Percentiles rank a stretch among this genome's conserved stretches.
These are phyloP conservation scores for Aurelia aurita DNA, from an alignment of 30 jellyfish, hydroid and myxozoan species.

Conservation along the genomic window DNA sequence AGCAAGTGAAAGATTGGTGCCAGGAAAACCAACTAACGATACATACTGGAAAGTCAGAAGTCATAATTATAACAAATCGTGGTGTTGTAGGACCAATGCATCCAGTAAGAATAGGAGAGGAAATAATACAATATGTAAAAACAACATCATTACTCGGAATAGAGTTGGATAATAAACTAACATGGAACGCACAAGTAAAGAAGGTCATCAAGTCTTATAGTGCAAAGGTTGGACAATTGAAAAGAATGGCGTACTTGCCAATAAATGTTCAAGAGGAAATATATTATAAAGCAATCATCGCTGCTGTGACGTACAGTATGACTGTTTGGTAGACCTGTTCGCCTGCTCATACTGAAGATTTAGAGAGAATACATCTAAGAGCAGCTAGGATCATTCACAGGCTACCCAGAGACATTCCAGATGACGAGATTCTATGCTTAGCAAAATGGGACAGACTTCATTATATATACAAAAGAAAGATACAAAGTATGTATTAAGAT, in stretches of 20 bases:
- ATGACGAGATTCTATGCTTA: conserved; percentile 3
- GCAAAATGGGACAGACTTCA: conserved; percentile 29
- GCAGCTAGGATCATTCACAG: too few species aligned
- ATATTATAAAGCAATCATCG: conserved; percentile 9
- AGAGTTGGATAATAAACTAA: conserved; percentile 8
- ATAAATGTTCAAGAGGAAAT: too few species aligned
- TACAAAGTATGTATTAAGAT: too few species aligned
- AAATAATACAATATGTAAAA: conserved; percentile 8
- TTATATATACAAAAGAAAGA: too few species aligned
- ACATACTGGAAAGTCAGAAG: conserved; percentile 28
- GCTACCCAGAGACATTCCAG: too few species aligned
- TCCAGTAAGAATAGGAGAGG: conserved; percentile 26
- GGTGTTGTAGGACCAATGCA: too few species aligned
- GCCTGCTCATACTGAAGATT: too few species aligned
- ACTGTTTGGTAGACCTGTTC: too few species aligned
- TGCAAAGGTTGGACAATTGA: conserved; percentile 11
- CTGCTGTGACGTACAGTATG: too few species aligned
- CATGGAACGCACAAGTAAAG: too few species aligned
- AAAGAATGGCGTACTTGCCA: conserved; percentile 18
- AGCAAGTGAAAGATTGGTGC: conserved; percentile 26
- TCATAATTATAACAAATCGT: not conserved
- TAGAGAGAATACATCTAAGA: too few species aligned
- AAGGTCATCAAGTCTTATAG: too few species aligned
- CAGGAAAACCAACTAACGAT: conserved; percentile 23
- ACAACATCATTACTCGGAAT: conserved; percentile 9